Conservation (phyloP, 2,888 invertebrate genomes). For the Altica lythri region DNA sequence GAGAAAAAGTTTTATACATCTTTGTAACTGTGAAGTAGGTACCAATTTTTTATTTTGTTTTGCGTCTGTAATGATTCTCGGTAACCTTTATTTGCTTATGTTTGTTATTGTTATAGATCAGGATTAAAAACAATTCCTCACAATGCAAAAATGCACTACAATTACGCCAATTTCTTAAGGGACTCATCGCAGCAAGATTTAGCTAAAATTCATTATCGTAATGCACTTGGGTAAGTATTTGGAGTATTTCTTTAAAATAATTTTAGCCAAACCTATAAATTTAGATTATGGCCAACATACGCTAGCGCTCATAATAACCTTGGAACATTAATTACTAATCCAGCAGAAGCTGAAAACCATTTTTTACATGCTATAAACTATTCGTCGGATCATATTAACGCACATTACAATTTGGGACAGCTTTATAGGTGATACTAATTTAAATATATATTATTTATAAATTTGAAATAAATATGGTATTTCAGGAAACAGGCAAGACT, state of each 20-base stretch:
- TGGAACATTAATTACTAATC: slow-evolving; percentile 74
- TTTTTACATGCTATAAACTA: slow-evolving; percentile 75
- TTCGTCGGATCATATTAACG: slow-evolving; percentile 78
- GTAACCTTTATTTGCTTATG: too few relatives aligned
- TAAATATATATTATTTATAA: background rate
- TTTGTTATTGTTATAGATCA: slow-evolving; percentile 66
- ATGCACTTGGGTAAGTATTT: slow-evolving; percentile 72
- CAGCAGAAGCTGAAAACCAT: slow-evolving; percentile 73
- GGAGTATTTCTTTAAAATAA: background rate
- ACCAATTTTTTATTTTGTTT: too few relatives aligned
- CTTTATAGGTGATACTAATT: slow-evolving; percentile 70
- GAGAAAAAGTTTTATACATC: too few relatives aligned
- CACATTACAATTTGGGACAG: slow-evolving; percentile 83
- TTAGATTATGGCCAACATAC: slow-evolving; percentile 81
- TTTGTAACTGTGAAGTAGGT: too few relatives aligned
- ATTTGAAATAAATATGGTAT: background rate
- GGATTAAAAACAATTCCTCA: slow-evolving; percentile 79
- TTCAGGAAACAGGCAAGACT: slow-evolving; percentile 70
- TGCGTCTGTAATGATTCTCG: too few relatives aligned
- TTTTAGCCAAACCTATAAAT: slow-evolving; percentile 37
- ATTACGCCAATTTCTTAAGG: slow-evolving; percentile 83
- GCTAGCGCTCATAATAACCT: slow-evolving; percentile 88
- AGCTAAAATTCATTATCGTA: slow-evolving; percentile 78
- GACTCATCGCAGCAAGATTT: slow-evolving; percentile 73
- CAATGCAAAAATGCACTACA: slow-evolving; percentile 90